Conservation (phyloP, 2,113 vertebrate genomes). For the Eubucco bourcierii region DNA sequence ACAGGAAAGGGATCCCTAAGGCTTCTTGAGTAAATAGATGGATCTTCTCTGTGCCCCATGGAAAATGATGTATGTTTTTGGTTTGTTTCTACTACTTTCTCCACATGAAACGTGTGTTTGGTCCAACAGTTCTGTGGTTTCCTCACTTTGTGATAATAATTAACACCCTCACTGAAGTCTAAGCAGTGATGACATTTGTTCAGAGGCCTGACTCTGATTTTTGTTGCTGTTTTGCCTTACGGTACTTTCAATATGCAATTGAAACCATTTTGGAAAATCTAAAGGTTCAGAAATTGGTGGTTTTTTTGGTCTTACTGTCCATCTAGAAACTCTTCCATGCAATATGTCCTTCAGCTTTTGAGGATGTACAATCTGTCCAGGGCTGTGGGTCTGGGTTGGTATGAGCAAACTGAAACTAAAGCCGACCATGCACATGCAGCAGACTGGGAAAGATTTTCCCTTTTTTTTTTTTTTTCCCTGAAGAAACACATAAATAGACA, state of each 20-base stretch:
- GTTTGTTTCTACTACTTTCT: slow-evolving; percentile 62
- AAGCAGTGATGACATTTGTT: slow-evolving; percentile 52
- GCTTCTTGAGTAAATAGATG: slow-evolving; percentile 35
- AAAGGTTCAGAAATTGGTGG: neutral
- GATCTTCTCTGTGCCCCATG: neutral
- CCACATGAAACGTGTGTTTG: slow-evolving; percentile 56
- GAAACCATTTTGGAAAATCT: neutral
- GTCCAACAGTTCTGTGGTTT: slow-evolving; percentile 65
- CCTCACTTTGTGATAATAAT: slow-evolving; percentile 68
- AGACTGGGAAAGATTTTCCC: neutral
- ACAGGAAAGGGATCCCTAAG: slow-evolving; percentile 16
- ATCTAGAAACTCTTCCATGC: neutral
- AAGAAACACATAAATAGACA: neutral
- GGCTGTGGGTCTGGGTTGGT: neutral
- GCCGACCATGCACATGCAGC: neutral
- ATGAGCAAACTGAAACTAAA: neutral
- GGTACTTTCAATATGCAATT: slow-evolving; percentile 3
- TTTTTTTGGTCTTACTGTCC: neutral
- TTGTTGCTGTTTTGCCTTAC: slow-evolving; percentile 37
- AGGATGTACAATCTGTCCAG: neutral
- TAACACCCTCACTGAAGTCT: slow-evolving; percentile 61
- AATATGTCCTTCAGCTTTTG: neutral
- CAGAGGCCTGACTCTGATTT: slow-evolving; percentile 42
- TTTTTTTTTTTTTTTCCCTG: neutral
- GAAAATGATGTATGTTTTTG: slow-evolving; percentile 54